Percentiles rank a stretch among this genome's conserved stretches.
Evolutionary conservation across 2,113 vertebrate genomes (phyloP).

Genomic region (Gnathonemus longibarbis): DNA sequence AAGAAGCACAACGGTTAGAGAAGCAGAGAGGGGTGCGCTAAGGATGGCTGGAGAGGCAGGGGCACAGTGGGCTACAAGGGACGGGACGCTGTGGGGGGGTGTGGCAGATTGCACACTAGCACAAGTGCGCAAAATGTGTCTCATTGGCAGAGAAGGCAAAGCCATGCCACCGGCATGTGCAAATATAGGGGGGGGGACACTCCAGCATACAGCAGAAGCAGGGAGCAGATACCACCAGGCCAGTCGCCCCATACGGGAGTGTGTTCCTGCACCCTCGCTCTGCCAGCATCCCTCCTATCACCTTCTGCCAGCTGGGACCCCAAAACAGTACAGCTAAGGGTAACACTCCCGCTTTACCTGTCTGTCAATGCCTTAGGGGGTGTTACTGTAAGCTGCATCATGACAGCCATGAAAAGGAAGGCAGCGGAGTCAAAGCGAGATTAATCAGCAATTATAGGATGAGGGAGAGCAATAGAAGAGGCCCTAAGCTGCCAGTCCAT

Average conservation of each 20-base stretch:
- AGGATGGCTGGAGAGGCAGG: conserved; percentile 45
- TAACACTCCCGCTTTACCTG: not conserved
- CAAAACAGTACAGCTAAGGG: not conserved
- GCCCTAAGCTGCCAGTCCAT: conserved; percentile 64
- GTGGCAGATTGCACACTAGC: not conserved
- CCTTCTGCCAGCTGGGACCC: not conserved
- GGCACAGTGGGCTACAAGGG: not conserved
- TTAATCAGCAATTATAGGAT: conserved; percentile 47
- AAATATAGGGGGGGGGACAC: not conserved
- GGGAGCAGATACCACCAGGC: not conserved
- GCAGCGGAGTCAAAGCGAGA: conserved; percentile 24
- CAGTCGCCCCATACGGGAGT: not conserved
- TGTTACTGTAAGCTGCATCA: conserved; percentile 32
- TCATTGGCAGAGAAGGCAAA: not conserved
- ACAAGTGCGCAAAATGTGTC: not conserved
- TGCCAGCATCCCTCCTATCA: not conserved
- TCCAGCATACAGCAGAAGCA: not conserved
- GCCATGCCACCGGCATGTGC: not conserved
- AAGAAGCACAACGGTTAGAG: conserved; percentile 75
- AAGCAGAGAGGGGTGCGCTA: conserved; percentile 51
- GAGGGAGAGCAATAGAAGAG: conserved; percentile 40
- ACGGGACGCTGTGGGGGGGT: not conserved
- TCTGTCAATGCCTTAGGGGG: not conserved
- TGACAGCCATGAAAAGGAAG: conserved; percentile 23
- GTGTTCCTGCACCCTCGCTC: not conserved